Evolutionary conservation across 2,113 vertebrate genomes (phyloP), one percentile per base, ranked within the genome.

Genomic region (Hystrix cristata): DNA sequence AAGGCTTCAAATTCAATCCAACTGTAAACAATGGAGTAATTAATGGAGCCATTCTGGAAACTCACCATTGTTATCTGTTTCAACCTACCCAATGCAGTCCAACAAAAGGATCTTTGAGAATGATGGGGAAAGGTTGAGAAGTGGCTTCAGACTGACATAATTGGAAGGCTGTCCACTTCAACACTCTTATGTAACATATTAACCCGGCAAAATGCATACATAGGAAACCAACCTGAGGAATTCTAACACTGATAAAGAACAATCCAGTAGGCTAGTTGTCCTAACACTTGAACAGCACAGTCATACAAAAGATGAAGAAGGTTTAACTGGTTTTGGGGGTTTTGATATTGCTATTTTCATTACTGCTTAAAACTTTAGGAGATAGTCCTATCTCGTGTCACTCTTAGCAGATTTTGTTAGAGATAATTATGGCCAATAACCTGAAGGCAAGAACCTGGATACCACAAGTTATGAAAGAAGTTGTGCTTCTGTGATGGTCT

Each of bases 41-140:
- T 87, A 91, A 0, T 14, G 48, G 84, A 86, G 57, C 86, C 59
- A 85, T 84, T 97, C 94, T 97, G 51, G 93, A 98, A 98, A 98
- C 95, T 97, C 94, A 97, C 55, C 97, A 19, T 31, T 87, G 94
- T 87, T 94, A 94, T 96, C 94, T 98, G 94, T 96, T 98, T 97
- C 91, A 89, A 95, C 95, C 97, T 97, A 96, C 43, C 34, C 86
- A 79, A 94, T 96, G 92, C 93, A 90, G 95, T 91, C 69, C 90
- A 96, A 64, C 88, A 86, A 96, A 94, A 96, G 21, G 72, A 57
- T 19, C 43, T 81, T 93, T 11, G 9, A 5, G 51, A 21, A 57
- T 27, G 46, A 82, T 51, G 10, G 6, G 60, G 25, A 57, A 83
- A 78, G 16, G 9, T 1, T 46, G 57, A 67, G 65, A 79, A 86